Evolutionary conservation across 30 jellyfish, hydroid and myxozoan species (phyloP).

Genomic region (Hydractinia echinata): DNA sequence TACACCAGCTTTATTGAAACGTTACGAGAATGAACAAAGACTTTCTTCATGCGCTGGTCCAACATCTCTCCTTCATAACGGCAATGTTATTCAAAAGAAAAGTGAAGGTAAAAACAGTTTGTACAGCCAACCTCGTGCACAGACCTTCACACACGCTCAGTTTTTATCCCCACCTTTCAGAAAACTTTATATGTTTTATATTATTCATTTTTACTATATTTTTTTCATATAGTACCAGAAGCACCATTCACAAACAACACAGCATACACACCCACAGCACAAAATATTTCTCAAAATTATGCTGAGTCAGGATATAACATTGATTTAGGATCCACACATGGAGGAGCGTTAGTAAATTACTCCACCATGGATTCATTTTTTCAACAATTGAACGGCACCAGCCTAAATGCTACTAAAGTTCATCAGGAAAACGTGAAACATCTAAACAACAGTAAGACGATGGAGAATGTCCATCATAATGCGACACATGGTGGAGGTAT

Average conservation of each 20-base stretch:
- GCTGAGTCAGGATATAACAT: not conserved
- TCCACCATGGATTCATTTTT: not conserved
- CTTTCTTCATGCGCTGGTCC: constrained; percentile 23
- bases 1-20: constrained; percentile 28
- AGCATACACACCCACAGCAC: not conserved
- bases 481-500: not conserved
- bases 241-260: not conserved
- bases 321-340: not conserved
- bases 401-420: not conserved
- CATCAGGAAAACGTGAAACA: constrained; percentile 1
- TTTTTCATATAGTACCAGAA: constrained; percentile 2
- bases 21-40: constrained; percentile 30
- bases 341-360: not conserved
- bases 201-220: not conserved
- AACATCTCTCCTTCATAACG: not conserved
- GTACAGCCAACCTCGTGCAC: too few species aligned
- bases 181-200: not conserved
- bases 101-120: constrained; percentile 11
- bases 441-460: not conserved
- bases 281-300: not conserved
- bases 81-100: constrained; percentile 20
- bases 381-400: not conserved
- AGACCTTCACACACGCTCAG: not conserved
- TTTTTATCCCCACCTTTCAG: not conserved
- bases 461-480: not conserved